phyloP scores from a whole-genome alignment of 2,888 invertebrate species.

The Pandemis corylana region DNA sequence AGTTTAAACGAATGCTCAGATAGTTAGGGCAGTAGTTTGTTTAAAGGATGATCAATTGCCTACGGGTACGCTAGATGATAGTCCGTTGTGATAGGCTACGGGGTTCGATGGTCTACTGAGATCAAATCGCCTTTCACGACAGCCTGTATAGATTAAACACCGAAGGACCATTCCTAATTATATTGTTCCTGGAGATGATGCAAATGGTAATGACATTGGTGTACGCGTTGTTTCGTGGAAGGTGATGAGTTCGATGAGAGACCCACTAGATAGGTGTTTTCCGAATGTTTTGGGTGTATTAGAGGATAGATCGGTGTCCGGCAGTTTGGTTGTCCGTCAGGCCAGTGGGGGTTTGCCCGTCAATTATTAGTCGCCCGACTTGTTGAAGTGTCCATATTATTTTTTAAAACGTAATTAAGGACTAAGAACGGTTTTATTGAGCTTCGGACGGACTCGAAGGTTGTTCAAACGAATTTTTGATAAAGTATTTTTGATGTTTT shows the following conservation, averaged over 20 bases:
- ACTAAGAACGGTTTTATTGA: conserved; percentile 55
- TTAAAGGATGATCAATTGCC: conserved; percentile 23
- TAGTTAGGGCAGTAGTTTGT: conserved; percentile 48
- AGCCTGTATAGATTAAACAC: neutral
- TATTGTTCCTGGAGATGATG: conserved; percentile 1
- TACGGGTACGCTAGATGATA: conserved; percentile 33
- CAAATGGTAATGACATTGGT: neutral
- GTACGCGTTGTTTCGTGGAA: conserved; percentile 12
- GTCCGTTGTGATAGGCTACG: conserved; percentile 37
- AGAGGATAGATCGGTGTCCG: conserved; percentile 20
- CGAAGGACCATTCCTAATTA: neutral
- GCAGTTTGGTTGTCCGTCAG: conserved; percentile 38
- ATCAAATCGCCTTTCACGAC: conserved; percentile 17
- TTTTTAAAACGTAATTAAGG: conserved; percentile 67
- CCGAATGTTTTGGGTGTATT: conserved; percentile 61
- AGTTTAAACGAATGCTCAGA: conserved; percentile 58
- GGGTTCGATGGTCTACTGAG: conserved; percentile 16
- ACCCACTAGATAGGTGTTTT: conserved; percentile 59
- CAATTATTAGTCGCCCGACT: conserved; percentile 70
- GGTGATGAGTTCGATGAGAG: neutral
- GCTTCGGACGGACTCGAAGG: conserved; percentile 51
- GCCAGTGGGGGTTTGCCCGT: conserved; percentile 70
- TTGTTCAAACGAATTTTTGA: conserved; percentile 66
- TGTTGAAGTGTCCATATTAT: conserved; percentile 78
- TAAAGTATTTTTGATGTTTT: conserved; percentile 75